Base-by-base conservation (phyloP, 92 coral and sea anemone species). In the Epizoanthus ramosus region DNA sequence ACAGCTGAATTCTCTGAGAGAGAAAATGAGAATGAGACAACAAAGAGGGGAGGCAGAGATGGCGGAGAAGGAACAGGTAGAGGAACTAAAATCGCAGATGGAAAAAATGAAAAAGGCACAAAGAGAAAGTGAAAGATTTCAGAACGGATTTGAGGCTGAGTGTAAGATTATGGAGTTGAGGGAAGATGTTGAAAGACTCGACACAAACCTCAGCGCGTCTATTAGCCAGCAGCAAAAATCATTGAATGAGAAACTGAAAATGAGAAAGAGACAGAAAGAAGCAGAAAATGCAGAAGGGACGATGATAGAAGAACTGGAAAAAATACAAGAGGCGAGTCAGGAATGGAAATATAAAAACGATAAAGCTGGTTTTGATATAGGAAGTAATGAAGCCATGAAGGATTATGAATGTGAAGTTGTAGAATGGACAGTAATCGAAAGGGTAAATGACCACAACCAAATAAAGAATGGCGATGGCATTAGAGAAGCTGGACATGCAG, bases 31-130 rank as follows among this genome's bases (percentile, higher is more conserved):
- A 37, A 37, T 31, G 4, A 57, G 81, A 13, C 67, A 75, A 53
- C 68, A 75, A 53, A 65, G 45, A 35, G 58, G 68, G 41, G 81
- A 75, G 19, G 81, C 81, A 18, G 81, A 58, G 13, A 75, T 59
- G n/a, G 81, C 67, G 8, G 81, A 75, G 37, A 75, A 25, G 35
- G 14, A 21, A 18, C 81, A 75, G 33, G 41, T 75, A 33, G 81
- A 75, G 31, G 81, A 57, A 57, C 33, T 75, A 13, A 31, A 57
- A 16, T 75, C 81, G 57, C 80, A 57, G 66, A 33, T 14, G 53
- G 41, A 53, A 56, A 53, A n/a, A 59, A 74, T 54, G 17, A 10
- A 22, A 9, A 35, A 8, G 12, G 31, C 24, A 53, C 57, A 31
- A 3, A 74, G 66, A 74, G 80, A 74, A n/a, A 65, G 54, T 5